Evolutionary conservation across 2,888 invertebrate species (phyloP), one percentile per base, ranked within the genome.

Genomic region (Agonopterix alstromeriana): DNA sequence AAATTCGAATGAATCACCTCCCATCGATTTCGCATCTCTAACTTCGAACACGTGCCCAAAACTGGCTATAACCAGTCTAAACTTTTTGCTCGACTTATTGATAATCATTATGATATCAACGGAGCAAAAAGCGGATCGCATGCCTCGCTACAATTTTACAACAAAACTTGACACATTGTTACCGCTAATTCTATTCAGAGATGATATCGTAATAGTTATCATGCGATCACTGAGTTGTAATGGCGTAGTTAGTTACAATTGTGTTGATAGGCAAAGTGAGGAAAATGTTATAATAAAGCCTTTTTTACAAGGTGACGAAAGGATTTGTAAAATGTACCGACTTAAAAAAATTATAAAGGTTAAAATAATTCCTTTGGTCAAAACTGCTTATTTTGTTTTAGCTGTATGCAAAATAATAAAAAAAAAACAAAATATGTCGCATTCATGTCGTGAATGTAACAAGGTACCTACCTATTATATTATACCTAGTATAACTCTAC

Each of bases 51-150:
- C 38, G 38, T 38, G 38, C n/a, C 38, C n/a, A 38, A 4, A 38
- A 38, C 38, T 38, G 5, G 0, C n/a, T 38, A 9, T 1, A 38
- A n/a, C 38, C 38, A 38, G 38, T n/a, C n/a, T n/a, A 8, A 42
- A 42, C 10, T 42, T 42, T 42, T 42, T 42, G 42, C 42, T 11
- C n/a, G 38, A 38, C 38, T 38, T 43, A 43, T 43, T 10, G 43
- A 43, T 14, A 11, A 36, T 35, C 8, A 45, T 45, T 36, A 45
- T 42, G 35, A 42, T 42, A 47, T 11, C 11, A 10, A 41, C 12
- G 35, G 9, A 40, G 44, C 42, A 50, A 48, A 50, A 47, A 47
- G 42, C 14, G 2, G 35, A 51, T 51, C 46, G 48, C 51, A 46
- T 51, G 48, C 40, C 40, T 5, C 12, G 12, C 36, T 10, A 43